Percentiles rank a stretch among this genome's conserved stretches.
Conservation (phyloP, 2,888 invertebrate species). For the Geophilus truncorum region DNA sequence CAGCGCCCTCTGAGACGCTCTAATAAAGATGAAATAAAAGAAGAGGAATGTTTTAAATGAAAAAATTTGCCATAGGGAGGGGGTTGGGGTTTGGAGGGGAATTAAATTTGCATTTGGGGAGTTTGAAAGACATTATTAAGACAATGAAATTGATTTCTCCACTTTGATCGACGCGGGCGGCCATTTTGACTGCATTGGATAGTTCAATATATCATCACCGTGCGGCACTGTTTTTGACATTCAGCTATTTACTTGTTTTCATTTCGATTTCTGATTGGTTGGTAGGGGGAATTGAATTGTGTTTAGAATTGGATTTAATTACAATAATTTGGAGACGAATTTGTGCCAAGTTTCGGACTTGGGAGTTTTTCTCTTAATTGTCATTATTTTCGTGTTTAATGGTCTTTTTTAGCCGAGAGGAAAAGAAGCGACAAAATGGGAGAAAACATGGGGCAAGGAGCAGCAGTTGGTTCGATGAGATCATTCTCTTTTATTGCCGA, state of each 20-base stretch:
- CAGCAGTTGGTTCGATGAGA: not conserved
- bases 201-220: not conserved
- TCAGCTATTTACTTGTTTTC: not conserved
- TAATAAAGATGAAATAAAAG: not conserved
- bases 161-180: no score
- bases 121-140: not conserved
- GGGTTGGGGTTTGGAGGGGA: not conserved
- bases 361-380: not conserved
- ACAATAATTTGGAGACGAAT: not conserved
- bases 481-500: not conserved
- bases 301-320: not conserved
- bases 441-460: not conserved
- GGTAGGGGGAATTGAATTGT: not conserved
- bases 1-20: not conserved
- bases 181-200: not conserved
- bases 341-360: not conserved
- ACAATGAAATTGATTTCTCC: not conserved
- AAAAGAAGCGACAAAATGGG: not conserved
- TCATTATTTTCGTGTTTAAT: constrained; percentile 2
- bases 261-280: not conserved
- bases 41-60: no score
- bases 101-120: not conserved
- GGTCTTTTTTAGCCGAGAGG: not conserved
- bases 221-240: not conserved
- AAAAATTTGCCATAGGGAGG: no score